Percentiles rank a stretch among this genome's conserved stretches.
Evolutionary conservation across 2,113 vertebrate genomes (phyloP).

Genomic region (Collichthys lucidus): DNA sequence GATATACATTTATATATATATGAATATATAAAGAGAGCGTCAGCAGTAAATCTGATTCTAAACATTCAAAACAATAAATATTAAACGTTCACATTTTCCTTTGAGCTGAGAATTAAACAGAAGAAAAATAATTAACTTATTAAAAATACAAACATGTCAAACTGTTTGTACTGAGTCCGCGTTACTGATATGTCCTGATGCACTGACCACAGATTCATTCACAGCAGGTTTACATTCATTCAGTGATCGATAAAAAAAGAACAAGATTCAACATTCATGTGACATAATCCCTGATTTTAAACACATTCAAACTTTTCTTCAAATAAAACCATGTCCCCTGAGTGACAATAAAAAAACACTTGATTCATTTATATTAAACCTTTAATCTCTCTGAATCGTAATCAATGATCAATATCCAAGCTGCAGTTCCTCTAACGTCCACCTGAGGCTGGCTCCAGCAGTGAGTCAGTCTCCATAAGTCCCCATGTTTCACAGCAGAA

Average conservation of each 20-base stretch:
- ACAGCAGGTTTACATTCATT: background rate
- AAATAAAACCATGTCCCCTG: too few species aligned
- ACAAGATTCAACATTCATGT: background rate
- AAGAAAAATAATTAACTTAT: background rate
- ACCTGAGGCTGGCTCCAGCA: too few species aligned
- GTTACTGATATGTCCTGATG: background rate
- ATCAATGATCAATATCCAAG: too few species aligned
- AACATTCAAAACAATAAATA: background rate
- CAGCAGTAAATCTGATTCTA: background rate
- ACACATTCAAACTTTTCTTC: background rate
- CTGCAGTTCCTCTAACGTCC: too few species aligned
- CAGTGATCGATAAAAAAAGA: background rate
- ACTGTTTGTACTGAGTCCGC: background rate
- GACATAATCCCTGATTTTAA: background rate
- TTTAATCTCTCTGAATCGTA: too few species aligned
- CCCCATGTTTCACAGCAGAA: too few species aligned
- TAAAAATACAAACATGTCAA: background rate
- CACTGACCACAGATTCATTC: background rate
- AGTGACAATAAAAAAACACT: too few species aligned
- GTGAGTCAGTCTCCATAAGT: too few species aligned
- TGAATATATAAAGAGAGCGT: background rate
- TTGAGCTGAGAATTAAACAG: background rate
- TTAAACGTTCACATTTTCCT: background rate
- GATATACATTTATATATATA: background rate
- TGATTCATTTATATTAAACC: too few species aligned